Evolutionary conservation across 2,888 invertebrate genomes (phyloP).

Genomic region (Microchrysa polita): DNA sequence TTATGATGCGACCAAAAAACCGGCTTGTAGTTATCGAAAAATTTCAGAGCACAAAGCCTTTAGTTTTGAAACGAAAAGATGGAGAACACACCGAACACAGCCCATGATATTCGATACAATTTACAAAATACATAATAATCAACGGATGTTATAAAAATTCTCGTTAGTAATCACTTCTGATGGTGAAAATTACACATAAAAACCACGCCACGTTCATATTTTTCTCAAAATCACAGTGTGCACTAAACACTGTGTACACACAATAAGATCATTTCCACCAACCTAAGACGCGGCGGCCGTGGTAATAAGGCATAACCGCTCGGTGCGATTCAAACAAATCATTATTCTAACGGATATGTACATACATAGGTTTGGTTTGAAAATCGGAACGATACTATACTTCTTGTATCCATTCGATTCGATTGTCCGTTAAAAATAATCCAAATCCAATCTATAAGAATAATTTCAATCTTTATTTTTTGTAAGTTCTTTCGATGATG

Average conservation of each 20-base stretch:
- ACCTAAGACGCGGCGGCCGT: too few relatives aligned
- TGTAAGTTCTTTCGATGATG: too few relatives aligned
- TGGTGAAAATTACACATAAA: background rate
- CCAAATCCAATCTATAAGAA: slow-evolving; percentile 2
- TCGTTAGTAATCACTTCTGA: background rate
- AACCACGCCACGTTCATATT: background rate
- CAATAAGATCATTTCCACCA: slow-evolving; percentile 7
- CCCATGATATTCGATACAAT: background rate
- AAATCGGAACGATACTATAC: too few relatives aligned
- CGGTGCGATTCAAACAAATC: slow-evolving; percentile 13
- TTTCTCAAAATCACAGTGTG: background rate
- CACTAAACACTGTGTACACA: slow-evolving; percentile 16
- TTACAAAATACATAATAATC: background rate
- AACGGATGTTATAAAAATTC: slow-evolving; percentile 6
- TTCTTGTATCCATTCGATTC: background rate
- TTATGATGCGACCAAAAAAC: too few relatives aligned
- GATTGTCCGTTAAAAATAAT: background rate
- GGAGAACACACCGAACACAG: too few relatives aligned
- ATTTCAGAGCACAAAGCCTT: background rate
- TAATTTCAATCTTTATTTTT: background rate
- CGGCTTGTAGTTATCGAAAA: too few relatives aligned
- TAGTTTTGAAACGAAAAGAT: too few relatives aligned
- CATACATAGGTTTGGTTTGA: too few relatives aligned
- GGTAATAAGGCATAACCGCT: background rate
- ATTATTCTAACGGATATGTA: slow-evolving; percentile 1